These are phyloP conservation scores for Ophion ventricosus DNA, from an alignment of 2,888 invertebrate genomes.

Conservation along the genomic window DNA sequence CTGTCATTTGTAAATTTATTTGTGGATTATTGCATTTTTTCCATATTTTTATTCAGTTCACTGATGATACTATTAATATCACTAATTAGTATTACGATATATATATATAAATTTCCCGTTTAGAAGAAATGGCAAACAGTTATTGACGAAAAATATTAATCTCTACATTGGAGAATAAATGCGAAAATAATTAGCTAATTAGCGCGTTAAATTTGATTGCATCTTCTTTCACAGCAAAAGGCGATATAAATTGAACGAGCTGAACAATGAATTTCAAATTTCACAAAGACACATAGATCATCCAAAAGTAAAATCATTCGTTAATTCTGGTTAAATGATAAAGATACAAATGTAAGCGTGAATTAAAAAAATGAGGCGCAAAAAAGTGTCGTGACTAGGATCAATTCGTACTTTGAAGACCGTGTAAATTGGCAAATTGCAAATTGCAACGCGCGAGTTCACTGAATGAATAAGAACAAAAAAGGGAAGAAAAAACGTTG, in stretches of 20 bases:
- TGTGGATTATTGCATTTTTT: neutral
- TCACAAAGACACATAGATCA: neutral
- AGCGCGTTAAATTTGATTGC: neutral
- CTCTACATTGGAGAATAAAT: neutral
- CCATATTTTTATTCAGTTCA: neutral
- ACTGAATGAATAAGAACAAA: constrained; percentile 17
- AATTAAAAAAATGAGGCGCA: neutral
- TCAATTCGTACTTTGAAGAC: constrained; percentile 1
- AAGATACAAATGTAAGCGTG: neutral
- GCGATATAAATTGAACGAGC: neutral
- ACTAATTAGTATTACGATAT: too few species aligned
- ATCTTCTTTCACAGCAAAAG: neutral
- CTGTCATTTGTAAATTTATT: too few species aligned
- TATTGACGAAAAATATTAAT: neutral
- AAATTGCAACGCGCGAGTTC: constrained; percentile 45
- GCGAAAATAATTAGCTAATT: neutral
- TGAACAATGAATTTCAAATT: neutral
- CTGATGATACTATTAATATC: too few species aligned
- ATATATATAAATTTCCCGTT: neutral
- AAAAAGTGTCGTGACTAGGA: constrained; percentile 17
- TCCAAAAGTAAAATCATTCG: neutral
- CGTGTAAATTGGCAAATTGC: constrained; percentile 57
- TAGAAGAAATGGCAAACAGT: neutral
- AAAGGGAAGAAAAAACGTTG: neutral
- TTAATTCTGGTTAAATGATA: neutral